These are phyloP conservation scores for Gallinago undulata DNA, from an alignment of 2,113 vertebrate genomes.

Conservation along the genomic window DNA sequence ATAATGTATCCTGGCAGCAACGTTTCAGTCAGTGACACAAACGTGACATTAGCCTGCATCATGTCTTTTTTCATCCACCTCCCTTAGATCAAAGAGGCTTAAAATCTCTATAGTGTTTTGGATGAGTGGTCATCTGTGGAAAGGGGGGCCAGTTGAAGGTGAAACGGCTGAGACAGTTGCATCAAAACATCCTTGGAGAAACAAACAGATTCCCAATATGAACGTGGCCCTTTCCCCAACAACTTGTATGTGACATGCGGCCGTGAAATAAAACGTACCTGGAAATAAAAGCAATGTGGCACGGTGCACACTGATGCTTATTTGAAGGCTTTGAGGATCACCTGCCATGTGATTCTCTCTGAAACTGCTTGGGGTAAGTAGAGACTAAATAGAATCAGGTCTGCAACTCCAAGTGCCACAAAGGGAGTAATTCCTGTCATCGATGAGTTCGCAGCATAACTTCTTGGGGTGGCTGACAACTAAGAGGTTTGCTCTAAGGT, in stretches of 20 bases:
- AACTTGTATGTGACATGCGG: not conserved
- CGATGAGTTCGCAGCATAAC: rapidly evolving
- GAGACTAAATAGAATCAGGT: not conserved
- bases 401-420: not conserved
- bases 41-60: slow-evolving; percentile 56
- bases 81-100: slow-evolving; percentile 11
- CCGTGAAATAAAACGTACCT: not conserved
- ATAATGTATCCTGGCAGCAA: slow-evolving; percentile 39
- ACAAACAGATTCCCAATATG: not conserved
- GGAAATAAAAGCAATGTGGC: not conserved
- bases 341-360: not conserved
- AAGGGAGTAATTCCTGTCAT: not conserved
- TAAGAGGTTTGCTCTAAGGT: not conserved
- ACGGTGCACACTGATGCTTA: not conserved
- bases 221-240: not conserved
- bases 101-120: slow-evolving; percentile 31
- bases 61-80: not conserved
- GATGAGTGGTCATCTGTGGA: slow-evolving; percentile 42
- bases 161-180: slow-evolving; percentile 6
- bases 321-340: not conserved
- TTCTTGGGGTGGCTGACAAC: not conserved
- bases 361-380: not conserved
- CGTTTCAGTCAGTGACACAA: slow-evolving; percentile 35
- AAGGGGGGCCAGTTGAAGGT: not conserved
- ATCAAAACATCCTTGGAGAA: slow-evolving; percentile 27